These are phyloP conservation scores for Julus scandinavius DNA, from an alignment of 2,888 invertebrate genomes.

Conservation along the genomic window DNA sequence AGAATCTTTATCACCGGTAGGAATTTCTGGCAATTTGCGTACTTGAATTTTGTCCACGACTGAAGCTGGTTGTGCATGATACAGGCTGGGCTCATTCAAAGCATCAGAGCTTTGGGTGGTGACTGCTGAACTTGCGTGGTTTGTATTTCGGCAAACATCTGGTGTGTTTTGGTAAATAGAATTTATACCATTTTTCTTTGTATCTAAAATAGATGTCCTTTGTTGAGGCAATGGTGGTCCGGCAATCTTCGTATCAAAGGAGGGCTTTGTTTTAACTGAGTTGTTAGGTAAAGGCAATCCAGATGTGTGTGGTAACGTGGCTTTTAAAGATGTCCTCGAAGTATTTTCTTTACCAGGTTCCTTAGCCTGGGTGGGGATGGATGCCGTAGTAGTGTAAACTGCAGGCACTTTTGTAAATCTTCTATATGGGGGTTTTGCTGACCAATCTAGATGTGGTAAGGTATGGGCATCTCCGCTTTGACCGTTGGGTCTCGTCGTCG, in stretches of 20 bases:
- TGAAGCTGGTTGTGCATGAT: constrained; percentile 19
- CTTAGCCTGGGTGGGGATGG: not conserved
- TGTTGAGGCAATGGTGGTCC: constrained; percentile 6
- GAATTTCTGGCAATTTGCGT: not conserved
- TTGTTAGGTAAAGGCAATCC: not conserved
- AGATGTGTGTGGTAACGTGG: not conserved
- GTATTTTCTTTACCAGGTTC: not conserved
- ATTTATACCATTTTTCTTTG: not conserved
- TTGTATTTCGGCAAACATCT: not conserved
- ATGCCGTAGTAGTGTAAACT: not conserved
- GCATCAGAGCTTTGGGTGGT: not conserved
- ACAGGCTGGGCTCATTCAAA: not conserved
- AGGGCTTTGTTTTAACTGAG: not conserved
- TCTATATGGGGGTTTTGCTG: not conserved
- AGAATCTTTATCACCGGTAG: not conserved
- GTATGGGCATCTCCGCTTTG: constrained; percentile 10
- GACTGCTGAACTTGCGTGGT: not conserved
- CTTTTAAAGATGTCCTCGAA: not conserved
- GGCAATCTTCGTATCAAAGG: not conserved
- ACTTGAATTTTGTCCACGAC: constrained; percentile 5
- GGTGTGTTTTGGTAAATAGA: constrained; percentile 5
- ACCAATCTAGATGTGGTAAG: constrained; percentile 45
- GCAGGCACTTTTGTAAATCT: constrained; percentile 29
- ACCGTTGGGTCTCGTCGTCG: not conserved
- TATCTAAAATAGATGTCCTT: constrained; percentile 40